Evolutionary conservation across 1,140 invertebrate genomes (phyloP).

Genomic region (Anoplophora glabripennis): DNA sequence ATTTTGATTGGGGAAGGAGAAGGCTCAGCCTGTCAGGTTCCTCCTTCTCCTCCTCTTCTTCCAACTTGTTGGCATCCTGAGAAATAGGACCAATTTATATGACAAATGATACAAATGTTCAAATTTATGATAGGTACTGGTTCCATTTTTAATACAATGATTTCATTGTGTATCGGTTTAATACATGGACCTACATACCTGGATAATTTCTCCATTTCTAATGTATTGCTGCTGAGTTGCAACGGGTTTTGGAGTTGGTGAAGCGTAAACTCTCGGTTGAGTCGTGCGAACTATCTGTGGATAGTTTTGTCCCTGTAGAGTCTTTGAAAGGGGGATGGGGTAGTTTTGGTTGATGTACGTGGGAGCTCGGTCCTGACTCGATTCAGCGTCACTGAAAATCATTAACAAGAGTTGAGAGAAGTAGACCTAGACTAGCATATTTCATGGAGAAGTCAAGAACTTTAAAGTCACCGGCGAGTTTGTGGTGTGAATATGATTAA

Average conservation of each 20-base stretch:
- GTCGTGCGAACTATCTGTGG: constrained; percentile 12
- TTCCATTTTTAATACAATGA: too few relatives aligned
- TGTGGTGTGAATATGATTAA: too few relatives aligned
- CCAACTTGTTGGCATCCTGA: constrained; percentile 16
- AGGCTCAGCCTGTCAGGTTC: constrained; percentile 80
- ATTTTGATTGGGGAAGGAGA: constrained; percentile 79
- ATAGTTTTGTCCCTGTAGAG: constrained; percentile 5
- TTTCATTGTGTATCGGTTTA: too few relatives aligned
- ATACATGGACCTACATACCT: too few relatives aligned
- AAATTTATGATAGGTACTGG: too few relatives aligned
- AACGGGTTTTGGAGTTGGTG: background rate
- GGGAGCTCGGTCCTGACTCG: constrained; percentile 36
- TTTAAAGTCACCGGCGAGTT: too few relatives aligned
- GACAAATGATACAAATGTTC: too few relatives aligned
- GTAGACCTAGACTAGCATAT: too few relatives aligned
- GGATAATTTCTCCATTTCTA: constrained; percentile 16
- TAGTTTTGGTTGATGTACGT: constrained; percentile 36
- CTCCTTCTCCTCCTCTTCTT: constrained; percentile 74
- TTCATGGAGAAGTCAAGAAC: too few relatives aligned
- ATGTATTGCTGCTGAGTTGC: constrained; percentile 20
- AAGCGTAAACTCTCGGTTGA: background rate
- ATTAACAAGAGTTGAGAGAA: too few relatives aligned
- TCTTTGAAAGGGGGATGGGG: constrained; percentile 8
- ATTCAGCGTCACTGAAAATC: constrained; percentile 24
- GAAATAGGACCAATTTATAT: too few relatives aligned